Base-by-base conservation (phyloP, 2,113 vertebrate species). In the Festucalex cinctus region DNA sequence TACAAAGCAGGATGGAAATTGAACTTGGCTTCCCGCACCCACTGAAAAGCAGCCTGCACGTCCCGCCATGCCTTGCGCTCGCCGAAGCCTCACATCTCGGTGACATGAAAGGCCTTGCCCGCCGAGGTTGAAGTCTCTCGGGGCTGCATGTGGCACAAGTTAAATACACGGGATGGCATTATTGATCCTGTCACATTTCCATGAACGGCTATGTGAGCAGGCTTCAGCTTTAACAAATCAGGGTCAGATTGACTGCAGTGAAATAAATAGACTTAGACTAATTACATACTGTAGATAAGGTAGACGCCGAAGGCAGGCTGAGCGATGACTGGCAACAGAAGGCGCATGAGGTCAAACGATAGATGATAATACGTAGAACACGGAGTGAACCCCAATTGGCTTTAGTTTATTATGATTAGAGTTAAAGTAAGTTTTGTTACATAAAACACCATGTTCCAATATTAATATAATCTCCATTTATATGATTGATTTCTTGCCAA, bases 1-100 rank as follows among this genome's bases (percentile, higher is more conserved):
- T 90, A 84, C 84, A 81, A 88, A 89, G 78, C 63, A 88, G 83
- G 71, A 61, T 43, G 80, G 72, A 82, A 83, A 65, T 79, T 87
- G 80, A 81, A 77, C 78, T 76, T 75, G 79, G 83, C 81, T 78
- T 71, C 68, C 77, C n/a, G 20, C 68, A 58, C 65, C 73, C 64
- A 63, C 64, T 44, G 28, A 66, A 71, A 78, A 67, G 39, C 48
- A 1, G 39, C 64, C 68, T 5, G 3, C 74, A 26, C 46, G 49
- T 71, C 72, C 62, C 77, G 74, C 60, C 32, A 10, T 71, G 73
- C 41, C 61, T 67, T 32, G 59, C 66, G 64, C 67, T 46, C 35
- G 3, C 56, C 72, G 37, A 58, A 44, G 49, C 65, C 49, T 43
- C 60, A 51, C 57, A 74, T 77, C 68, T 65, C 69, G 56, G 61